Percentiles rank a stretch among this genome's conserved stretches.
phyloP scores from a whole-genome alignment of 2,113 vertebrate species.

The Atrichornis clamosus region DNA sequence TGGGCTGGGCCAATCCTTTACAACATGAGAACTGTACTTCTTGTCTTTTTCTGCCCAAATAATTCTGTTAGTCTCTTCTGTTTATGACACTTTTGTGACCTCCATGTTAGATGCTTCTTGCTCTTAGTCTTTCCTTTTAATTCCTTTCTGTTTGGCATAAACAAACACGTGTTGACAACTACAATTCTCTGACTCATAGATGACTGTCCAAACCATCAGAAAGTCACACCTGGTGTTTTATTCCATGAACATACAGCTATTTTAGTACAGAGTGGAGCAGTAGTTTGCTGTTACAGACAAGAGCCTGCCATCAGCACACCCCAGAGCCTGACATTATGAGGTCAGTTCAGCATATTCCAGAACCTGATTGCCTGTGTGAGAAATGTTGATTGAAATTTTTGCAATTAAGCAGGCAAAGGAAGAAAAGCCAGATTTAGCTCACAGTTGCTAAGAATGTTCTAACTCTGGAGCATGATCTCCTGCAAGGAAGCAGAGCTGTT shows the following conservation, averaged over 20 bases:
- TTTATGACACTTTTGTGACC: background rate
- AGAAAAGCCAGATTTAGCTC: background rate
- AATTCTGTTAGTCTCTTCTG: background rate
- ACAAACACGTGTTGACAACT: background rate
- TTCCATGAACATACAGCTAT: background rate
- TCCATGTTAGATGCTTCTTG: background rate
- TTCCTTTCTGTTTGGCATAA: background rate
- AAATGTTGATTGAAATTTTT: background rate
- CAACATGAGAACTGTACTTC: background rate
- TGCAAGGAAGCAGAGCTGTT: background rate
- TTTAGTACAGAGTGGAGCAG: background rate
- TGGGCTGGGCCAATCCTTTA: background rate
- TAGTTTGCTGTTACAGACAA: background rate
- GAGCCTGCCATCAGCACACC: background rate
- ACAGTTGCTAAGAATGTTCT: background rate
- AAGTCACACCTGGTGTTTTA: background rate
- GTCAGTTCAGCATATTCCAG: background rate
- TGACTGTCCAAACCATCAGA: background rate
- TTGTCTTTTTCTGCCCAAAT: background rate
- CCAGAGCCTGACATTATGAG: background rate
- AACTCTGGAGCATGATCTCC: background rate
- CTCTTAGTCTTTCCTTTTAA: background rate
- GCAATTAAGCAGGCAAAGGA: conserved; percentile 1
- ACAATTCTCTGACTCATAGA: background rate
- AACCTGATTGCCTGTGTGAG: background rate